A percentile compares a stretch with the other conserved stretches of the same genome.
Conservation (phyloP, 2,888 invertebrate species). For the Ennomos fuscantarius region DNA sequence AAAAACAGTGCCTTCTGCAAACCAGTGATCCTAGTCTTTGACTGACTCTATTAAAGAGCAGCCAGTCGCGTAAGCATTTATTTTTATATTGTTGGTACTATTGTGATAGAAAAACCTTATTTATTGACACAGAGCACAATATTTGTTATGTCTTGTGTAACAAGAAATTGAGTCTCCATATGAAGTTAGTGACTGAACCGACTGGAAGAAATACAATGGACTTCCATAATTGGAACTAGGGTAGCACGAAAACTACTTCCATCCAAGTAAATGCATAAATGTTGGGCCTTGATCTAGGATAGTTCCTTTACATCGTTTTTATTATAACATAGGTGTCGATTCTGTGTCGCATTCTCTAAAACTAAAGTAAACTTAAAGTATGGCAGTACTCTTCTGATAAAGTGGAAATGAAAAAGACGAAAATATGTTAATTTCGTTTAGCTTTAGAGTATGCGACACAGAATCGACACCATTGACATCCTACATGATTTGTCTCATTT, state of each 20-base stretch:
- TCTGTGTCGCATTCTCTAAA: too few relatives aligned
- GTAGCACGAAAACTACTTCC: slow-evolving; percentile 12
- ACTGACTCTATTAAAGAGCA: slow-evolving; percentile 55
- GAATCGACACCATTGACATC: too few relatives aligned
- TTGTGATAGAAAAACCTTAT: slow-evolving; percentile 64
- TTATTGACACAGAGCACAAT: slow-evolving; percentile 62
- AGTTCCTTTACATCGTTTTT: neutral
- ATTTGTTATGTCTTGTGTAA: slow-evolving; percentile 60
- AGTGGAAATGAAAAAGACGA: too few relatives aligned
- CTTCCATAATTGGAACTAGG: slow-evolving; percentile 31
- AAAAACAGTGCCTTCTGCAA: slow-evolving; percentile 75
- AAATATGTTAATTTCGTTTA: too few relatives aligned
- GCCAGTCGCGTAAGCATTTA: slow-evolving; percentile 82
- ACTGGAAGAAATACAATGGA: slow-evolving; percentile 44
- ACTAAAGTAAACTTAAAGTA: too few relatives aligned
- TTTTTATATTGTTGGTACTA: slow-evolving; percentile 78
- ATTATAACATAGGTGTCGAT: too few relatives aligned
- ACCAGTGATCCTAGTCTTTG: slow-evolving; percentile 82
- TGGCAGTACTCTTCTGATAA: too few relatives aligned
- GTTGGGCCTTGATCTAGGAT: slow-evolving; percentile 5
- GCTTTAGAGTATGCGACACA: too few relatives aligned
- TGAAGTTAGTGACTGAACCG: slow-evolving; percentile 45
- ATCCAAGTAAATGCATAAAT: slow-evolving; percentile 15
- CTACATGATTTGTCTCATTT: too few relatives aligned
- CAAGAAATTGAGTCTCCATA: slow-evolving; percentile 52